Base-by-base conservation (phyloP, 2,888 invertebrate species). In the Cartodere bifasciata region DNA sequence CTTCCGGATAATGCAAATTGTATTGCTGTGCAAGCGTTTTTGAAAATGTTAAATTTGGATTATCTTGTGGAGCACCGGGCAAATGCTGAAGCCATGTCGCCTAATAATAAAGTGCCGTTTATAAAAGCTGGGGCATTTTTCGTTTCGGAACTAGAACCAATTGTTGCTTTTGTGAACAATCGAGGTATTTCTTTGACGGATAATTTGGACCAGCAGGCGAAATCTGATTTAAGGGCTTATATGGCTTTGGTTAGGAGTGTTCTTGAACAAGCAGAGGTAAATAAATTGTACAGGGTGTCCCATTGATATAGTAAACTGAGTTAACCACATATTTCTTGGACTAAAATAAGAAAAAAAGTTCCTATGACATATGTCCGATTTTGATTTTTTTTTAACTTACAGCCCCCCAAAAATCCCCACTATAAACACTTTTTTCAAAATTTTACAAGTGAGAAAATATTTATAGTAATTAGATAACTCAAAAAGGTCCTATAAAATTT, bases 1-100 rank as follows among this genome's bases (percentile, higher is more conserved):
- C 62, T 97, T 27, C 86, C 91, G 2, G 95, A 97, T 55, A 87
- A 84, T 60, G 92, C 95, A 7, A 88, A 87, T 53, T 91, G 91
- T 48, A 64, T 95, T 11, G 85, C 91, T 2, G 90, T 91, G 0
- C 88, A 92, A 55, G 83, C 92, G 0, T 94, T 84, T 54, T 64
- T 98, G 13, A 84, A 85, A 65, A 94, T 97, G 86, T 87, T 87
- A 52, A 75, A 78, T 32, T 67, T 97, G 1, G 75, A 81, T 0
- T 92, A 81, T 55, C 69, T 73, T 46, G 74, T 90, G 4, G 83
- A 86, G 42, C 78, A 81, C 47, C 68, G 82, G 39, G 74, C 80
- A 47, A 98, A 98, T 64, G 94, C 95, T 0, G 92, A 95, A 52
- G 84, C 83, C 53, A 95, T 97, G 87, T 94, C 95, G 0, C 95